phyloP scores from a whole-genome alignment of 2,888 invertebrate species.

The Aphodius granarius region DNA sequence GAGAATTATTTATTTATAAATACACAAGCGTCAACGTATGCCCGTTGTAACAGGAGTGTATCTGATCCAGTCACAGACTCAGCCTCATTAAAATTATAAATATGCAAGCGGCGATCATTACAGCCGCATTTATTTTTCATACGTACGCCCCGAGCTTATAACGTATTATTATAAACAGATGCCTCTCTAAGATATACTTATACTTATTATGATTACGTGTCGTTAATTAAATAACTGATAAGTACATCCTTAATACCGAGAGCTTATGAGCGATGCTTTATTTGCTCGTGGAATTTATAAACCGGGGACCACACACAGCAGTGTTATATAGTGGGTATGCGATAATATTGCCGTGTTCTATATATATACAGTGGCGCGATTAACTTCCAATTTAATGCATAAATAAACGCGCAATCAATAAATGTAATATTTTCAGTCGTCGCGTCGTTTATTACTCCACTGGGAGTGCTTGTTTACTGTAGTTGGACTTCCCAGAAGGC shows the following conservation, averaged over 20 bases:
- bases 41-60: not conserved
- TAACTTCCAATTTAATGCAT: constrained; percentile 13
- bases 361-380: not conserved
- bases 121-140: constrained; percentile 13
- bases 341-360: not conserved
- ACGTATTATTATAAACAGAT: constrained; percentile 16
- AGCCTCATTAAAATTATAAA: constrained; percentile 11
- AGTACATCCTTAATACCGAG: constrained; percentile 15
- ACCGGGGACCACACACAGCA: constrained; percentile 1
- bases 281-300: constrained; percentile 3
- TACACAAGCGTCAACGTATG: not conserved
- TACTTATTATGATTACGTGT: constrained; percentile 18
- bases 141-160: not conserved
- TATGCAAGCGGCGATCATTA: not conserved
- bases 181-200: constrained; percentile 11
- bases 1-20: not conserved
- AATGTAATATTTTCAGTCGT: not conserved
- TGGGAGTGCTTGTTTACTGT: not conserved
- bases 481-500: not conserved
- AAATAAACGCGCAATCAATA: constrained; percentile 6
- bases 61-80: not conserved
- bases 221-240: constrained; percentile 25
- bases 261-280: constrained; percentile 7
- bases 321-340: not conserved
- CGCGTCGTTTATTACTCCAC: not conserved